Conservation (phyloP, 2,113 vertebrate genomes). For the Dromaius novaehollandiae region DNA sequence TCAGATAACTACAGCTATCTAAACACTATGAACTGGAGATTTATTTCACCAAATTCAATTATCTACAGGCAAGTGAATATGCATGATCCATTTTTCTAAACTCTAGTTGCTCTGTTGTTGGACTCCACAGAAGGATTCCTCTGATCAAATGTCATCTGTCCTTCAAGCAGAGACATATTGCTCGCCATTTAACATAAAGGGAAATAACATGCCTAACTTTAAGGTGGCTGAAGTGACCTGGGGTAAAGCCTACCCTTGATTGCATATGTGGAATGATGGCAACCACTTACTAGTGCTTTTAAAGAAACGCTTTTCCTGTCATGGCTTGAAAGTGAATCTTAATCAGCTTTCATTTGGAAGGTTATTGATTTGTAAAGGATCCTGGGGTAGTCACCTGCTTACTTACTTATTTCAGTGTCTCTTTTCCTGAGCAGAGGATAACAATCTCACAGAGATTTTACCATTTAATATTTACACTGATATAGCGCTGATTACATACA, state of each 20-base stretch:
- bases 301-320: not conserved
- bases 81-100: not conserved
- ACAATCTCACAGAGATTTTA: not conserved
- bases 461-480: conserved; percentile 5
- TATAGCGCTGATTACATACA: not conserved
- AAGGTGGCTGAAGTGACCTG: not conserved
- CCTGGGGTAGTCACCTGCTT: not conserved
- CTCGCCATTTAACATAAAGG: not conserved
- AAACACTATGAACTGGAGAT: conserved; percentile 13
- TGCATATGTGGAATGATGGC: not conserved
- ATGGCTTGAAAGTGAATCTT: not conserved
- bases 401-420: not conserved
- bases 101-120: not conserved
- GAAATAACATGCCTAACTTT: not conserved
- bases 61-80: not conserved
- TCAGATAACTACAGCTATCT: not conserved
- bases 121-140: not conserved
- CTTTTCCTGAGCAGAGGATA: not conserved
- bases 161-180: not conserved
- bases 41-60: not conserved
- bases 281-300: not conserved
- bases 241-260: not conserved
- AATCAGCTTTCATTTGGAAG: not conserved
- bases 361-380: not conserved
- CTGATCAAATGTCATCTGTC: not conserved